Evolutionary conservation across 2,113 vertebrate species (phyloP), one percentile per base, ranked within the genome.

Genomic region (Grantiella picta): DNA sequence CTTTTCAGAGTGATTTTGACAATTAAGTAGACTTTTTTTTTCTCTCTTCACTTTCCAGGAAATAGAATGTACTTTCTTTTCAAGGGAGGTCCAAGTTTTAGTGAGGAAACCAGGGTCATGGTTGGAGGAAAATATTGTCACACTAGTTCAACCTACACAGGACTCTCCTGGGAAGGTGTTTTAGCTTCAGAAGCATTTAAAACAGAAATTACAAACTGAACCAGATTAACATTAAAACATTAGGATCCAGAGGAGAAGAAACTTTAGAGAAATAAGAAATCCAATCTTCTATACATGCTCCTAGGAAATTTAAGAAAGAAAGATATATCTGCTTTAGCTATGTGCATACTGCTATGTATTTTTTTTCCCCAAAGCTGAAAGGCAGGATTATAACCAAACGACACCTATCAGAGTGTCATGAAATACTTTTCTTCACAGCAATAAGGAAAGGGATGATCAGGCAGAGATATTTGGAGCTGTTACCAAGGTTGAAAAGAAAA

Each of bases 221-320:
- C 40, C 3, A 15, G 15, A 35, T 53, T 82, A 75, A 45, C 1
- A 3, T 64, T 84, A 52, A 35, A 81, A 77, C 0, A 0, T 38
- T 44, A 68, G 23, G 40, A 81, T 50, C 10, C 15, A 50, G 47
- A 60, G 10, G 82, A 59, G 3, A 78, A 79, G 71, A 36, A 64
- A 3, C 11, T 56, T 61, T 31, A 68, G 7, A 75, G 10, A 89
- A 80, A 9, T 54, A 73, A 75, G 11, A 64, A 82, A 90, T 64
- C 15, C 10, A 64, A 4, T 61, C 10, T 33, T 82, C 22, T 69
- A 33, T 6, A 61, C 5, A 31, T 0, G 1, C 0, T 47, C 9
- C 9, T 28, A 15, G 60, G 22, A 79, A 89, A 91, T 71, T 35
- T 60, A 31, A 52, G 24, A 31, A 11, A 47, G 52, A 82, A 52